These are phyloP conservation scores for Caenorhabditis wallacei DNA, from an alignment of 2,888 invertebrate species.

Conservation along the genomic window DNA sequence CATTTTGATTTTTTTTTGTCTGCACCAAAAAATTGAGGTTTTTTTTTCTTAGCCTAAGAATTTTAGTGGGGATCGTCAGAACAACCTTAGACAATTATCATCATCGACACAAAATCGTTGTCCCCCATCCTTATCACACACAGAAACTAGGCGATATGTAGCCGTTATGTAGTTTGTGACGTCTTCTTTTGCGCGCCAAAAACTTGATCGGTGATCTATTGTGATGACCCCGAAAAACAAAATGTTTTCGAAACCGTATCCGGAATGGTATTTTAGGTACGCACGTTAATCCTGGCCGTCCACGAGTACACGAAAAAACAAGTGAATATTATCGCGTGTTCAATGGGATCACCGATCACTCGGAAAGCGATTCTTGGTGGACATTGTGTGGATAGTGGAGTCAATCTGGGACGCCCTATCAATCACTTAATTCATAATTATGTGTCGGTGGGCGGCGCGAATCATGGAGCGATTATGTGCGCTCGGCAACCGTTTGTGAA, in stretches of 20 bases:
- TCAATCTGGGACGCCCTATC: conserved; percentile 62
- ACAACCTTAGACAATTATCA: too few species aligned
- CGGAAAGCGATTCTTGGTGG: conserved; percentile 67
- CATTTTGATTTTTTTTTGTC: too few species aligned
- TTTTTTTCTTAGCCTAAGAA: too few species aligned
- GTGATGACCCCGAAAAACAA: too few species aligned
- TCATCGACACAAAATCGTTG: too few species aligned
- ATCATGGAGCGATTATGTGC: conserved; percentile 62
- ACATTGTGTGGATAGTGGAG: conserved; percentile 61
- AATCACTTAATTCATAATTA: conserved; percentile 63
- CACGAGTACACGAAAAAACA: conserved; percentile 67
- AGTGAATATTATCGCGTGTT: conserved; percentile 68
- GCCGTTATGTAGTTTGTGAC: too few species aligned
- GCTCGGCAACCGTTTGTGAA: conserved; percentile 45
- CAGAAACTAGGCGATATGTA: too few species aligned
- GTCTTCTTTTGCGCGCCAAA: too few species aligned
- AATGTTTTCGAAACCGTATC: background rate
- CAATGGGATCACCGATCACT: conserved; percentile 72
- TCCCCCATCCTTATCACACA: too few species aligned
- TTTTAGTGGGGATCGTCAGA: too few species aligned
- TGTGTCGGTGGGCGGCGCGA: conserved; percentile 64
- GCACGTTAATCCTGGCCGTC: conserved; percentile 68
- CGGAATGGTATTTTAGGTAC: conserved; percentile 64
- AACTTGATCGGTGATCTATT: background rate
- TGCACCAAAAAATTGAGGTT: too few species aligned